phyloP scores from a whole-genome alignment of 2,113 vertebrate genomes.

The Triplophysa siluroides region DNA sequence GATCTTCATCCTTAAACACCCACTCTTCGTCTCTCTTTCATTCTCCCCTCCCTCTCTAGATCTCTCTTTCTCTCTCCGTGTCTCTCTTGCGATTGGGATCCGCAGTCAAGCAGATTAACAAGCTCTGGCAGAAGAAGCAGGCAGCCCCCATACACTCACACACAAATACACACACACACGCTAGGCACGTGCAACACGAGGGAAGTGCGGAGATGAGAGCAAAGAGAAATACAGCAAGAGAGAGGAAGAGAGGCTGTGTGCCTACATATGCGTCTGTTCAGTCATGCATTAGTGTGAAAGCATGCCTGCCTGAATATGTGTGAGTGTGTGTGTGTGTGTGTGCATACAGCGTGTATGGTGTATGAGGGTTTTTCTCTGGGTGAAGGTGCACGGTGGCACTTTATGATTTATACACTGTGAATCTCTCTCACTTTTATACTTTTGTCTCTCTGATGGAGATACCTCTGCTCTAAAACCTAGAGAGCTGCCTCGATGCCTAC shows the following conservation, averaged over 20 bases:
- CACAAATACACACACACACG: conserved; percentile 56
- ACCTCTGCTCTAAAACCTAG: background rate
- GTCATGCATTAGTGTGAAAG: conserved; percentile 62
- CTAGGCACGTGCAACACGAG: conserved; percentile 61
- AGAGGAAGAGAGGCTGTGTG: conserved; percentile 53
- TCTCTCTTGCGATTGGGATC: conserved; percentile 74
- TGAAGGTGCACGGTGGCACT: conserved; percentile 64
- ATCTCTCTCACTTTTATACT: conserved; percentile 54
- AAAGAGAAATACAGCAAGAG: conserved; percentile 23
- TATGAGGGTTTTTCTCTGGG: conserved; percentile 30
- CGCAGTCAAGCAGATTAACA: conserved; percentile 79
- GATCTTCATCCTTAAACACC: conserved; percentile 37
- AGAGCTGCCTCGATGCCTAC: background rate
- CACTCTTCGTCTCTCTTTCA: conserved; percentile 16
- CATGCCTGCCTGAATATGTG: conserved; percentile 57
- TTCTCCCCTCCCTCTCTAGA: conserved; percentile 40
- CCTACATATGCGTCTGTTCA: conserved; percentile 67
- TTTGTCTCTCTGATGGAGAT: conserved; percentile 54
- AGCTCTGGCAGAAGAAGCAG: conserved; percentile 75
- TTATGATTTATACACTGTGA: conserved; percentile 68
- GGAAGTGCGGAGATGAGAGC: conserved; percentile 37
- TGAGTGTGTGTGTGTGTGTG: conserved; percentile 8
- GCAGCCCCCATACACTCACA: conserved; percentile 58
- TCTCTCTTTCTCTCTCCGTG: conserved; percentile 59
- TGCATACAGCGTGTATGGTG: background rate